Evolutionary conservation across 2,888 invertebrate species (phyloP).

Genomic region (Andrena minutula): DNA sequence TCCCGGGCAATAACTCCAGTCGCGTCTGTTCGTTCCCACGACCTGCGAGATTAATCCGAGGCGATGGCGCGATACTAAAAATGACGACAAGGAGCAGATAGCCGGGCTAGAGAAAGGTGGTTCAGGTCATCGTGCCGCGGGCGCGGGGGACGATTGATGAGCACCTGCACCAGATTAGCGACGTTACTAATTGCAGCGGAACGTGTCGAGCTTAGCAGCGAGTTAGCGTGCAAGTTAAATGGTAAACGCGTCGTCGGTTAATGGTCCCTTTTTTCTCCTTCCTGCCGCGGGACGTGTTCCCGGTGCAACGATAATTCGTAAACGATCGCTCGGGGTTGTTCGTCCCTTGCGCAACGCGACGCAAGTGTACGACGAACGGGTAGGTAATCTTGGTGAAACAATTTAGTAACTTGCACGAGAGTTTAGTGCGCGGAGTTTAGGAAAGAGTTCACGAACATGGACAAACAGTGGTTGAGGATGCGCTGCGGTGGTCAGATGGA

Average conservation of each 20-base stretch:
- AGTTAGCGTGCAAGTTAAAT: constrained; percentile 67
- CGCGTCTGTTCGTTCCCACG: constrained; percentile 30
- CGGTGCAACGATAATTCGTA: constrained; percentile 40
- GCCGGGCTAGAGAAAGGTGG: constrained; percentile 30
- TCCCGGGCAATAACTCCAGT: constrained; percentile 13
- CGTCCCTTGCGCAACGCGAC: constrained; percentile 2
- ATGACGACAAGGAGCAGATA: constrained; percentile 57
- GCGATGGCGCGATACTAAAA: constrained; percentile 50
- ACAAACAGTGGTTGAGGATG: neutral
- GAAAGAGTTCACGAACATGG: neutral
- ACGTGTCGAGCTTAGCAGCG: constrained; percentile 69
- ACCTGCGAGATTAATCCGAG: constrained; percentile 43
- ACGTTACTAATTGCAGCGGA: constrained; percentile 74
- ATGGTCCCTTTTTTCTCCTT: constrained; percentile 42
- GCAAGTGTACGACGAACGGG: constrained; percentile 2
- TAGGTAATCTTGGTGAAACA: constrained; percentile 11
- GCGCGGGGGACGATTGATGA: constrained; percentile 72
- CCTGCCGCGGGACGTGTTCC: constrained; percentile 7
- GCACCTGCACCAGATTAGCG: constrained; percentile 75
- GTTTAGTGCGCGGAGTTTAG: neutral
- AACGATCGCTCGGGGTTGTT: constrained; percentile 24
- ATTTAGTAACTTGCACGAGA: constrained; percentile 5
- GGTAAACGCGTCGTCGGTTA: constrained; percentile 56
- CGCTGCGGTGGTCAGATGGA: neutral
- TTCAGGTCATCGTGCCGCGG: constrained; percentile 47